Evolutionary conservation across 2,113 vertebrate species (phyloP), one percentile per base, ranked within the genome.

Genomic region (Marmota flaviventris): DNA sequence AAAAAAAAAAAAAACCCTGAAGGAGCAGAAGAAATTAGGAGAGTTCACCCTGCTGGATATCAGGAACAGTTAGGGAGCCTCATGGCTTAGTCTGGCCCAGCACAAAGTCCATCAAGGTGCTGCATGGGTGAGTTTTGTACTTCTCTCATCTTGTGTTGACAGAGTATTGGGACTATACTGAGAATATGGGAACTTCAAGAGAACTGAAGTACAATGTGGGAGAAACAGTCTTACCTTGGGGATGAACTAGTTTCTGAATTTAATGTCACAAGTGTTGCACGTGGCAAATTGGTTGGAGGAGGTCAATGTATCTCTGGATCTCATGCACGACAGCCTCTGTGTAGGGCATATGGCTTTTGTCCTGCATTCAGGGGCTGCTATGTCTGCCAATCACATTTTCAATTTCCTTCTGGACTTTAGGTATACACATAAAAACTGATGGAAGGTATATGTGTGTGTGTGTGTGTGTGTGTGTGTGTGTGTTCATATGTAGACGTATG

Each of bases 201-300:
- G 12, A 10, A 51, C 48, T 51, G 11, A 51, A 51, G 48, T 51
- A 13, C 14, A 58, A 58, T 24, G 37, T 39, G 17, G 18, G 25
- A 73, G 24, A 70, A 91, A 20, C 0, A 22, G 32, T 14, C 63
- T 81, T 34, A 91, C 45, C 45, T 91, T 81, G 39, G 76, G 45
- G 14, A 90, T 90, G 22, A 79, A 17, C 25, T 90, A 90, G 76
- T 90, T 79, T n/a, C 77, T 69, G 77, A 91, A 81, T 24, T 91
- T 91, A 81, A 42, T 39, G 9, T 70, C 89, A 56, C 48, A 39
- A 20, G 72, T 81, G 56, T 45, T 16, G 63, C n/a, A 81, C 53
- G n/a, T 2, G 89, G 76, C n/a, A 91, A 9, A 2, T 2, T 91
- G 34, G 9, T 70, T 17, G 89, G 89, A 81, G 0, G 17, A 81